Conservation (phyloP, 2,888 invertebrate genomes). For the Drosophila fungiperda region DNA sequence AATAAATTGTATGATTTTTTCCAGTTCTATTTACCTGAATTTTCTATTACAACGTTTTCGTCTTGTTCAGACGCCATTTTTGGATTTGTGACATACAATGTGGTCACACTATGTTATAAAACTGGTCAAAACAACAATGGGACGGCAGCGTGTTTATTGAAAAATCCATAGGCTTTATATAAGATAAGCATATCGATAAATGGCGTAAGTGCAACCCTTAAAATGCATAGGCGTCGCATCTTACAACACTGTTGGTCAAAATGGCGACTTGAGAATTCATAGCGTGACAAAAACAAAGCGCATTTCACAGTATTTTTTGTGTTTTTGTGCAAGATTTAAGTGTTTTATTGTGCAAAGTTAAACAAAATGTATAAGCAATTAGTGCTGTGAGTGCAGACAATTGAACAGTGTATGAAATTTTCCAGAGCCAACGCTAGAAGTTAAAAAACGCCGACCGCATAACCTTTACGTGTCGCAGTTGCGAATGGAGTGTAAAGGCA, state of each 20-base stretch:
- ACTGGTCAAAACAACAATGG: constrained; percentile 37
- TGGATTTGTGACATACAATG: constrained; percentile 52
- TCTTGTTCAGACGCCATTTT: constrained; percentile 85
- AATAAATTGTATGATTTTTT: not conserved
- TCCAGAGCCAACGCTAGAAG: constrained; percentile 34
- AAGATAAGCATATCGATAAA: constrained; percentile 28
- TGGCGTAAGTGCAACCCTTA: constrained; percentile 36
- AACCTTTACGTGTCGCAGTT: constrained; percentile 80
- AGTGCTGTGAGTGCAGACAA: constrained; percentile 41
- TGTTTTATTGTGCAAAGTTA: constrained; percentile 57
- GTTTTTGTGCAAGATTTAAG: constrained; percentile 72
- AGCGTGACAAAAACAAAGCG: constrained; percentile 83
- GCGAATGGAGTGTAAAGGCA: constrained; percentile 80
- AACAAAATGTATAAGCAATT: constrained; percentile 49
- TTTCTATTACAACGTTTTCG: constrained; percentile 83
- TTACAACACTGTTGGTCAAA: constrained; percentile 70
- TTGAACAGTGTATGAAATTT: constrained; percentile 42
- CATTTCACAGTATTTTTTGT: constrained; percentile 80
- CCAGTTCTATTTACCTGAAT: constrained; percentile 76
- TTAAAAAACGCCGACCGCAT: constrained; percentile 81
- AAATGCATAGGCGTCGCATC: constrained; percentile 43
- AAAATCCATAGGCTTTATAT: constrained; percentile 27
- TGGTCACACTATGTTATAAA: constrained; percentile 47
- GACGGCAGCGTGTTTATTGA: constrained; percentile 5
- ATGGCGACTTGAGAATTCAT: constrained; percentile 78